Evolutionary conservation across 92 coral and sea anemone species (phyloP), one percentile per base, ranked within the genome.

Genomic region (Actinernus sp.): DNA sequence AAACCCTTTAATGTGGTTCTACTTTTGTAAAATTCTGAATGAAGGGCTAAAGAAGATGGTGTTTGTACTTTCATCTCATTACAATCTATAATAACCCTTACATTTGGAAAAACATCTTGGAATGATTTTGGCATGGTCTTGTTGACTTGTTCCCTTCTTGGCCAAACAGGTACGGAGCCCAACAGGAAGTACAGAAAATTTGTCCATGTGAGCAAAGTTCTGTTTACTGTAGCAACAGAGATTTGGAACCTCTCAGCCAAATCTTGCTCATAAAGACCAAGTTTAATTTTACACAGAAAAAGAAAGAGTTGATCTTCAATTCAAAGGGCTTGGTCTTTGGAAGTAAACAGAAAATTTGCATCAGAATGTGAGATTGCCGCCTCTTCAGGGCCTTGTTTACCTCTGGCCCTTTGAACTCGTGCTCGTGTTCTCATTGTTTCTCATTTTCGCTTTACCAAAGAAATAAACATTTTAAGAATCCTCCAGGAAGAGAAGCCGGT

Each of bases 11-110:
- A 23, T 4, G 60, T 71, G 11, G 58, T 71, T 12, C 58, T 59
- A 71, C 78, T 71, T 33, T 71, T 58, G 69, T 71, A 71, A 27
- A n/a, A n/a, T n/a, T n/a, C n/a, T n/a, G n/a, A n/a, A n/a, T n/a
- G n/a, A n/a, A n/a, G n/a, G n/a, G n/a, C n/a, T n/a, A n/a, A n/a
- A n/a, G n/a, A n/a, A n/a, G 71, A 73, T 21, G 80, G 80, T 31
- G 75, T 68, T 32, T 68, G 63, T 1, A 53, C 63, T 31, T 68
- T 51, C 0, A 65, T 34, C 16, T 73, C 80, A 17, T 70, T 73
- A 45, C 71, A 73, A 26, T 73, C 71, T 31, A 73, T 73, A 12
- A 78, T 69, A 4, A 78, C 79, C 17, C 77, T 55, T 13, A 49
- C 47, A 19, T 11, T 67, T 26, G 60, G 64, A 36, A 26, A 68